phyloP scores from a whole-genome alignment of 2,888 invertebrate species.

The Melipona beecheii region DNA sequence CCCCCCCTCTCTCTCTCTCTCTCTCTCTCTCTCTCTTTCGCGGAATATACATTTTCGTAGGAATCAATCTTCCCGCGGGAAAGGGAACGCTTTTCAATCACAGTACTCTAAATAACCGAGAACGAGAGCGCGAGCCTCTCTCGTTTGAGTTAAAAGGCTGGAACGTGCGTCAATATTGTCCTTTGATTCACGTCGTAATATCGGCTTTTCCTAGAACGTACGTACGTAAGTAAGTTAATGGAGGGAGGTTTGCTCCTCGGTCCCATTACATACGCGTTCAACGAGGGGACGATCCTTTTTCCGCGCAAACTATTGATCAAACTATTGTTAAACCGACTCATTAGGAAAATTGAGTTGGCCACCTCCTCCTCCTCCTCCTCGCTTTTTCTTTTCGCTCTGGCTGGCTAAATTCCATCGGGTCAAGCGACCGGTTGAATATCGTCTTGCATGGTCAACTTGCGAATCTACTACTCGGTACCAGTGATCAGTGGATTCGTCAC shows the following conservation, averaged over 20 bases:
- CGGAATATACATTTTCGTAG: no score
- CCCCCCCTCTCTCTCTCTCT: background rate
- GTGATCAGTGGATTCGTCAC: no score
- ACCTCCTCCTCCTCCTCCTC: no score
- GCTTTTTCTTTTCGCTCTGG: background rate
- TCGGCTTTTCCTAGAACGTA: background rate
- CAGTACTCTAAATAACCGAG: background rate
- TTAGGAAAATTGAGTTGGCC: conserved; percentile 22
- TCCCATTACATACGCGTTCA: background rate
- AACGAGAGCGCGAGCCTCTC: background rate
- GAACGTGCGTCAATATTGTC: conserved; percentile 15
- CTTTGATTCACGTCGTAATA: conserved; percentile 17
- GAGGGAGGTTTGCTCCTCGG: background rate
- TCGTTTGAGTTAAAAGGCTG: background rate
- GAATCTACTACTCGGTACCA: no score
- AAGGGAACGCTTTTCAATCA: background rate
- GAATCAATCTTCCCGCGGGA: no score
- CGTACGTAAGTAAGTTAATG: background rate
- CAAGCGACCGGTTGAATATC: conserved; percentile 4
- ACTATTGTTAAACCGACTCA: conserved; percentile 3
- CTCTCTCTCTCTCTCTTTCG: no score
- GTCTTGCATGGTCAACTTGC: background rate
- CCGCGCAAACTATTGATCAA: background rate
- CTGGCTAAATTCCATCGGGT: background rate
- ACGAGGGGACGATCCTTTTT: background rate